These are phyloP conservation scores for Aethina tumida DNA, from an alignment of 1,140 invertebrate species.

Conservation along the genomic window DNA sequence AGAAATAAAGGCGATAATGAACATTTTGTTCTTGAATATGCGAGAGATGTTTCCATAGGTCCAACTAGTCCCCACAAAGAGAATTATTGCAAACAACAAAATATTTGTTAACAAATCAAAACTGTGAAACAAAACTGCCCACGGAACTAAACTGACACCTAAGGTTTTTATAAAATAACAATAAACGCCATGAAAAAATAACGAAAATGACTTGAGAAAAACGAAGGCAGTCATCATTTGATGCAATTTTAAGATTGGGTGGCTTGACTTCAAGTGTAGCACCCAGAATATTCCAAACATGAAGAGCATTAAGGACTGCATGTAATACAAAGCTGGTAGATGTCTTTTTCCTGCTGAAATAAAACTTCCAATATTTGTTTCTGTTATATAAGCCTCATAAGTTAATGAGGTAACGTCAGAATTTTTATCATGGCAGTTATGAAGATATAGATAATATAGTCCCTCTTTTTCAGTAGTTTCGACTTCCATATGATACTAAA, in stretches of 20 bases:
- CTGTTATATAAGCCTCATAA: slow-evolving; percentile 62
- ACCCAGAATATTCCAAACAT: slow-evolving; percentile 87
- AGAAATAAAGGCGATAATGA: slow-evolving; percentile 97
- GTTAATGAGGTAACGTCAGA: slow-evolving; percentile 30
- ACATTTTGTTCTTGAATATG: slow-evolving; percentile 91
- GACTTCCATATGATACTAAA: slow-evolving; percentile 54
- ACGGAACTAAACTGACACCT: slow-evolving; percentile 90
- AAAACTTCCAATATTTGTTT: slow-evolving; percentile 79
- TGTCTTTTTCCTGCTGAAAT: slow-evolving; percentile 97
- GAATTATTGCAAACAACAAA: slow-evolving; percentile 91
- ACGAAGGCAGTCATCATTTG: slow-evolving; percentile 94
- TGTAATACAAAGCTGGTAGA: slow-evolving; percentile 82
- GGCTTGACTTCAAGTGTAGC: slow-evolving; percentile 66
- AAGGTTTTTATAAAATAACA: slow-evolving; percentile 92
- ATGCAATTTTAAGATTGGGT: slow-evolving; percentile 91
- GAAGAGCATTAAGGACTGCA: slow-evolving; percentile 85
- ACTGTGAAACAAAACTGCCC: slow-evolving; percentile 95
- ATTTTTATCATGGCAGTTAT: slow-evolving; percentile 75
- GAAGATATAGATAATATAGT: slow-evolving; percentile 91
- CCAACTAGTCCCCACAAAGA: slow-evolving; percentile 96
- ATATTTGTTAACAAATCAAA: slow-evolving; percentile 76
- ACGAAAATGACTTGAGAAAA: slow-evolving; percentile 82
- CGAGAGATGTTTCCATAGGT: slow-evolving; percentile 97
- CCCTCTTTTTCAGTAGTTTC: slow-evolving; percentile 73
- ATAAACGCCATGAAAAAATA: slow-evolving; percentile 94